A percentile compares a stretch with the other conserved stretches of the same genome.
These are phyloP conservation scores for Vesta saturnalis DNA, from an alignment of 2,888 invertebrate species.

Conservation along the genomic window DNA sequence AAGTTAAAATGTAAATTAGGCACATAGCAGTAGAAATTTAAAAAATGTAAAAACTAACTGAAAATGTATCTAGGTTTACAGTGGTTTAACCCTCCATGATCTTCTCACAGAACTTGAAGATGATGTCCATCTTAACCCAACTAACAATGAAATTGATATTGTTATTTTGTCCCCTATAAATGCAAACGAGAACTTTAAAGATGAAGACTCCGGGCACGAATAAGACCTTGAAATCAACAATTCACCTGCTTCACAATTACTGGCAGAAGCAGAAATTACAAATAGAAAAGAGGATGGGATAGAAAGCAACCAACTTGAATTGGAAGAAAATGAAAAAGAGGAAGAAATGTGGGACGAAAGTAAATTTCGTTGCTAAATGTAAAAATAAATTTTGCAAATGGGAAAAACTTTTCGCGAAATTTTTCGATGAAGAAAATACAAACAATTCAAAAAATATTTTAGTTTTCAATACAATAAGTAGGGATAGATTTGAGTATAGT, in stretches of 20 bases:
- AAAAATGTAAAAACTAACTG: no score
- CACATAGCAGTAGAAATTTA: no score
- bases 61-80: no score
- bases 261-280: constrained; percentile 4
- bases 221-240: not conserved
- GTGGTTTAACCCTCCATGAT: no score
- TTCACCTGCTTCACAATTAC: constrained; percentile 6
- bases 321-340: not conserved
- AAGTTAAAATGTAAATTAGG: no score
- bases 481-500: no score
- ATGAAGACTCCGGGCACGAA: no score
- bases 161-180: constrained; percentile 5
- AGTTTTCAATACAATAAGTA: no score
- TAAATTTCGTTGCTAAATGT: no score
- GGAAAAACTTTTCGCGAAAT: no score
- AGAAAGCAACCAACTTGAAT: not conserved
- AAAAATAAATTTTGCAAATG: no score
- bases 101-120: not conserved
- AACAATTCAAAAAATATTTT: not conserved
- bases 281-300: not conserved
- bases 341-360: not conserved
- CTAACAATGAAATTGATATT: constrained; percentile 2
- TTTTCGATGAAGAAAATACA: not conserved
- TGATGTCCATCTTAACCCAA: not conserved
- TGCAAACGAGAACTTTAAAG: not conserved